Conservation (phyloP, 1,140 invertebrate species). For the Drosophila nasuta region DNA sequence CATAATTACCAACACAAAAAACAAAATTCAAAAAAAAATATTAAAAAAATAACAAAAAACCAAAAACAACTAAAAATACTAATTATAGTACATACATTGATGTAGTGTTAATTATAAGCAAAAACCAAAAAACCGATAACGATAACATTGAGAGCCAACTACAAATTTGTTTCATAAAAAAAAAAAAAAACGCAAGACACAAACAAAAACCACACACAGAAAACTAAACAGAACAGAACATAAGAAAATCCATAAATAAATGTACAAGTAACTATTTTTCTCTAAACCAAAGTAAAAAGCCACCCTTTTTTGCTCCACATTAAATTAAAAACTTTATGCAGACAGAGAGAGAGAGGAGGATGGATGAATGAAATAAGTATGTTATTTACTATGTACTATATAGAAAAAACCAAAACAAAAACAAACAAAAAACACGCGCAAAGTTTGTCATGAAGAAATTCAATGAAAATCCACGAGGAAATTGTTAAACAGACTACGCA, state of each 20-base stretch:
- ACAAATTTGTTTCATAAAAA: conserved; percentile 71
- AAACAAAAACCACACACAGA: not conserved
- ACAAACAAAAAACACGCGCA: not conserved
- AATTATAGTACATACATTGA: conserved; percentile 84
- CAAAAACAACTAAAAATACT: conserved; percentile 79
- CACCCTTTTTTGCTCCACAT: conserved; percentile 79
- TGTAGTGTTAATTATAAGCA: conserved; percentile 80
- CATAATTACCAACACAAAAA: conserved; percentile 76
- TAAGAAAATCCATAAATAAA: conserved; percentile 57
- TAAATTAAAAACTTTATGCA: conserved; percentile 69
- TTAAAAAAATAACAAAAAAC: conserved; percentile 52
- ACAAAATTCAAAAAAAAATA: conserved; percentile 54
- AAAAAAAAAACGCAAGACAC: conserved; percentile 48
- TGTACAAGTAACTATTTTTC: conserved; percentile 82
- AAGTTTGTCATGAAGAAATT: conserved; percentile 43
- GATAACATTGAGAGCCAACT: conserved; percentile 59
- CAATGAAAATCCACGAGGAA: conserved; percentile 35
- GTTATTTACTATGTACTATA: conserved; percentile 36
- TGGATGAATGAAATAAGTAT: conserved; percentile 42
- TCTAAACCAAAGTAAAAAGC: conserved; percentile 75
- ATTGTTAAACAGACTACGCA: conserved; percentile 73
- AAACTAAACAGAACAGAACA: conserved; percentile 38
- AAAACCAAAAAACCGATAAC: conserved; percentile 47
- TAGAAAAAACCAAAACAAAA: conserved; percentile 15
- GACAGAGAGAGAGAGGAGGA: conserved; percentile 53